Percentiles rank a stretch among this genome's conserved stretches.
These are phyloP conservation scores for Acanthornis magna DNA, from an alignment of 2,797 vertebrate genomes.

Conservation along the genomic window DNA sequence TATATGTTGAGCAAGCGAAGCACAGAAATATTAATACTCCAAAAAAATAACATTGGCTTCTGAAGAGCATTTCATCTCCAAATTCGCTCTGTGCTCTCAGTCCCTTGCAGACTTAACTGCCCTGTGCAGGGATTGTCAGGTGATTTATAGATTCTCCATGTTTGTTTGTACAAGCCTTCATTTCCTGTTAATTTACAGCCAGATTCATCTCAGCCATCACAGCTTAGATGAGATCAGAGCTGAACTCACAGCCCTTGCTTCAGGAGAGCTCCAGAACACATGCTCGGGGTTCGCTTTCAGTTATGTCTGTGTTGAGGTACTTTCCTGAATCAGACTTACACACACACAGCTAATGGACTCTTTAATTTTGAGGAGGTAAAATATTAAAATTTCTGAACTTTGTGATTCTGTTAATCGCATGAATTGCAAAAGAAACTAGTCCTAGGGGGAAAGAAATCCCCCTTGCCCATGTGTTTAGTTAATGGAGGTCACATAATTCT, in stretches of 20 bases:
- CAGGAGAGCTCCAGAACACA: neutral
- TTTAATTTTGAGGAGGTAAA: neutral
- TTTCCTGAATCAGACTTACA: neutral
- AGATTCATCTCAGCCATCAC: conserved; percentile 5
- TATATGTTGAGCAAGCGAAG: conserved; percentile 8
- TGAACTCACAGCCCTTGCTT: neutral
- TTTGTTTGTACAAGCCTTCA: conserved; percentile 43
- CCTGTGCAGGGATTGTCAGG: neutral
- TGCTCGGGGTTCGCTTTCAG: neutral
- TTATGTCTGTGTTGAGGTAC: neutral
- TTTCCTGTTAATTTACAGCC: conserved; percentile 56
- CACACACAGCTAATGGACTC: rapidly evolving
- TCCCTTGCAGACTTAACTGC: conserved; percentile 6
- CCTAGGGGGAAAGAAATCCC: neutral
- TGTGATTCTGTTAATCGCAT: neutral
- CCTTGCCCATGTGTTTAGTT: neutral
- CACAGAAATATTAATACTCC: conserved; percentile 20
- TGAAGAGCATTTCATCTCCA: neutral
- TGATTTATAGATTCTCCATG: conserved; percentile 8
- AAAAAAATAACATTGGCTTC: conserved; percentile 19
- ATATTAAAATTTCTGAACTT: neutral
- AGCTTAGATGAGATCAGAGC: conserved; percentile 40
- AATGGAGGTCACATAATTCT: neutral
- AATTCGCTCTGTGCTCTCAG: neutral
- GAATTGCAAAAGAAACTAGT: neutral